phyloP scores from a whole-genome alignment of 2,888 invertebrate species.

The Machimus rusticus region DNA sequence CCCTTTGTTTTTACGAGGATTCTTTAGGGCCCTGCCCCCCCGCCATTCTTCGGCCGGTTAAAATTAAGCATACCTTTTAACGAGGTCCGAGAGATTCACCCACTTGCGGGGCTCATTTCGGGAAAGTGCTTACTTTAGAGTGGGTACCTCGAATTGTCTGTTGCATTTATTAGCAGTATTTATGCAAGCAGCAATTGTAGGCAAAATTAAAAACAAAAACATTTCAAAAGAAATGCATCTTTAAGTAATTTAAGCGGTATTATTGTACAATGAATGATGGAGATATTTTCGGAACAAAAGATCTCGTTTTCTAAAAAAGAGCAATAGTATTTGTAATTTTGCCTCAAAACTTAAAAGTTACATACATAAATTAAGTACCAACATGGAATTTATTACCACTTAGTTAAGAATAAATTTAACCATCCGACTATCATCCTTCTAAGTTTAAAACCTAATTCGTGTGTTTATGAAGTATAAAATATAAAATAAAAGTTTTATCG shows the following conservation, averaged over 20 bases:
- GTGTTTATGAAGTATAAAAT: too few relatives aligned
- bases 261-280: neutral
- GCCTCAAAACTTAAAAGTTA: too few relatives aligned
- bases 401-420: too few relatives aligned
- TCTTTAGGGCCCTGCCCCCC: neutral
- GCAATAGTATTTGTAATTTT: too few relatives aligned
- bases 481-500: too few relatives aligned
- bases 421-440: too few relatives aligned
- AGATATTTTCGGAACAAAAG: neutral
- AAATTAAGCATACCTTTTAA: neutral
- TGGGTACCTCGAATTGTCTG: neutral
- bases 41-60: neutral
- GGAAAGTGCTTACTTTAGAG: neutral
- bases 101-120: neutral
- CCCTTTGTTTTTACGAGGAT: slow-evolving; percentile 9
- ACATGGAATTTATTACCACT: too few relatives aligned
- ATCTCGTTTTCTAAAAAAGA: neutral
- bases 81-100: neutral
- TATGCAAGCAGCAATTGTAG: neutral
- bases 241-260: neutral
- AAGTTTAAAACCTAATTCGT: too few relatives aligned
- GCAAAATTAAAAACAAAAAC: neutral
- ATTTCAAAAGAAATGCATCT: neutral
- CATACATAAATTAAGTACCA: too few relatives aligned
- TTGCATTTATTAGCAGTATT: neutral